Conservation (phyloP, 2,797 vertebrate genomes). For the Ctenopoma kingsleyae region DNA sequence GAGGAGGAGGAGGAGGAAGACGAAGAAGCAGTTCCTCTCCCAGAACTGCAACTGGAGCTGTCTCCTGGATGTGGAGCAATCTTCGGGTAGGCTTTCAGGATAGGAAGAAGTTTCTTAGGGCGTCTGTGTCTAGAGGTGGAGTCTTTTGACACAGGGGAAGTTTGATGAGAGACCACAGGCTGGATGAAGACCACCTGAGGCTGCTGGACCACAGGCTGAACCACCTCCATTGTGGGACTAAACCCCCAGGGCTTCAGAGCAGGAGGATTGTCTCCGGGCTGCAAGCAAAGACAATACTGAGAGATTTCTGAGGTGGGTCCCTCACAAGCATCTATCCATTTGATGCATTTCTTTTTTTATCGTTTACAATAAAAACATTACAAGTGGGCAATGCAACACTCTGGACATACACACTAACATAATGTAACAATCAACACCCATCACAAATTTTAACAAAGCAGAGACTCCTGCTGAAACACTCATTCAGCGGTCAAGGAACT, state of each 20-base stretch:
- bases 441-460: no score
- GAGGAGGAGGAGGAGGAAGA: slow-evolving; percentile 47
- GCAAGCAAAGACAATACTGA: slow-evolving; percentile 39
- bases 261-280: slow-evolving; percentile 82
- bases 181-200: slow-evolving; percentile 86
- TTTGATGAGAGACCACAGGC: slow-evolving; percentile 77
- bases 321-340: background rate
- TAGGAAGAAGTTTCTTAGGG: slow-evolving; percentile 90
- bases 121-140: slow-evolving; percentile 83
- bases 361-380: no score
- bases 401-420: no score
- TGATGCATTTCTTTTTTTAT: background rate
- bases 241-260: slow-evolving; percentile 89
- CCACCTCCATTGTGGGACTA: slow-evolving; percentile 79
- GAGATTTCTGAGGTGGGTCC: background rate
- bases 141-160: slow-evolving; percentile 70
- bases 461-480: no score
- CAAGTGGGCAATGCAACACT: no score
- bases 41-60: slow-evolving; percentile 66
- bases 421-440: no score
- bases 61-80: slow-evolving; percentile 93
- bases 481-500: background rate
- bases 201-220: slow-evolving; percentile 80
- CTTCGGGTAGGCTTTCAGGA: slow-evolving; percentile 93
- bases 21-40: slow-evolving; percentile 70